Base-by-base conservation (phyloP, 2,888 invertebrate genomes). In the Drosophila lacicola region DNA sequence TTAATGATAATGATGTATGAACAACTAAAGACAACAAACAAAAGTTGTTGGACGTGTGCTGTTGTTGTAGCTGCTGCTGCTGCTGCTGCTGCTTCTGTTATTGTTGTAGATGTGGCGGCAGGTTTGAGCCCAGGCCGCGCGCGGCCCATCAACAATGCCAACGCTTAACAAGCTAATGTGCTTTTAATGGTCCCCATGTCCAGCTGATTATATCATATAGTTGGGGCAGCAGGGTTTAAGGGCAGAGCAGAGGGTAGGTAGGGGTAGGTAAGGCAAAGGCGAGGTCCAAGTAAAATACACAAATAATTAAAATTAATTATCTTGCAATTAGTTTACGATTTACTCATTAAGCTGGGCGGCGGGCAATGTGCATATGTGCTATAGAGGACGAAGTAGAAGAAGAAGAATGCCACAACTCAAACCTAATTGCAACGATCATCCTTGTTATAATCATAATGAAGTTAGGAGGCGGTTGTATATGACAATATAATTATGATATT, bases 1-100 rank as follows among this genome's bases (percentile, higher is more conserved):
- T 87, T 87, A 87, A 87, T 83, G 87, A 87, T 83, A 83, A 83
- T 87, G 83, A 83, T 83, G 87, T 83, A 83, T 87, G 87, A 83
- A 87, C 83, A 87, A 78, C 80, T 71, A 87, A 83, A 78, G 84
- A 74, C 82, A 87, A 80, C 84, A 83, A 78, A 78, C 75, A 78
- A 69, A 73, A 71, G 75, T 82, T 78, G 70, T 75, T 78, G 71
- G 67, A 81, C 82, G 78, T 82, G 60, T 83, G 70, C 63, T 69
- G 53, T 44, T 70, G 33, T 25, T 60, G n/a, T 54, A 66, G 50
- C 65, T 60, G 50, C 57, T 78, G 64, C 67, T 69, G 33, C 25
- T 17, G 21, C 21, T 44, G 50, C 39, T 51, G 37, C 36, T 45
- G 14, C 42, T 60, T 17, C 42, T 78, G 65, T 64, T 74, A 36